These are phyloP conservation scores for Drosophila putrida DNA, from an alignment of 2,888 invertebrate genomes.

Conservation along the genomic window DNA sequence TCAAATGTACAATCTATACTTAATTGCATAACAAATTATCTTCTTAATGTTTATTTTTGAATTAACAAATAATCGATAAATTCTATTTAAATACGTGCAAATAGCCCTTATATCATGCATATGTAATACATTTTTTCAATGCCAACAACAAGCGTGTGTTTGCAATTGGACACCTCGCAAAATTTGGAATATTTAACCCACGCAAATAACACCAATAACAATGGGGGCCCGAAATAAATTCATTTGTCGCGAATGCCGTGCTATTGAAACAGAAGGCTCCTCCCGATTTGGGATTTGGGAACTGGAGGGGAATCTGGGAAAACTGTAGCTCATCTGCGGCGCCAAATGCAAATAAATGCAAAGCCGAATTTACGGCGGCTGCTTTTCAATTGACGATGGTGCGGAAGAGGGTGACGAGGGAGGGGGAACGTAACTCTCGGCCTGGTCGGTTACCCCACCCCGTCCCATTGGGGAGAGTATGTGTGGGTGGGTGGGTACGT, in stretches of 20 bases:
- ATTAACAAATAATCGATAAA: background rate
- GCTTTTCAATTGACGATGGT: conserved; percentile 59
- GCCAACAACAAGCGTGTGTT: conserved; percentile 9
- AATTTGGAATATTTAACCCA: conserved; percentile 53
- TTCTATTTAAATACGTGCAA: background rate
- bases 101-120: background rate
- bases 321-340: conserved; percentile 54
- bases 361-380: conserved; percentile 71
- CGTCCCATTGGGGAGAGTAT: background rate
- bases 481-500: conserved; percentile 40
- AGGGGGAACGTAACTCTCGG: conserved; percentile 28
- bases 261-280: conserved; percentile 54
- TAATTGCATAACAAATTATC: too few species aligned
- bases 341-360: conserved; percentile 71
- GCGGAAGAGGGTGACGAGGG: background rate
- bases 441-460: conserved; percentile 4
- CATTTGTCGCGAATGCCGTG: conserved; percentile 41
- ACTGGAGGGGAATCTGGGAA: conserved; percentile 23
- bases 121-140: conserved; percentile 14
- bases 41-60: background rate
- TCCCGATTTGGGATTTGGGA: too few species aligned
- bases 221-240: conserved; percentile 47
- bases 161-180: conserved; percentile 41
- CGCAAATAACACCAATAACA: conserved; percentile 56
- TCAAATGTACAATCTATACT: background rate